These are phyloP conservation scores for Pantherophis alleghaniensis DNA, from an alignment of 2,797 vertebrate genomes.

Conservation along the genomic window DNA sequence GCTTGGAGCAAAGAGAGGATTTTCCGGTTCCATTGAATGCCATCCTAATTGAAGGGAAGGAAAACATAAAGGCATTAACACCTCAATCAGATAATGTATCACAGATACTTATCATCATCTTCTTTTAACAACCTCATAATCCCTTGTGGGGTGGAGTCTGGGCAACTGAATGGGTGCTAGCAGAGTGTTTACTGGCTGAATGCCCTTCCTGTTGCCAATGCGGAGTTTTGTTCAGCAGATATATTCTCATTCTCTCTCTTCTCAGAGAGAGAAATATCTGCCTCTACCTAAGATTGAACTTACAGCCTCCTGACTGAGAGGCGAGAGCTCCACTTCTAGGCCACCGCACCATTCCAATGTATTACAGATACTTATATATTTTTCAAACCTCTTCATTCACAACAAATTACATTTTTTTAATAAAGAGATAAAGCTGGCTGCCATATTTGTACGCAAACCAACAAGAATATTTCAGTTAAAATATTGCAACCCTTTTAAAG, in stretches of 20 bases:
- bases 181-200: too few species aligned
- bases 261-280: too few species aligned
- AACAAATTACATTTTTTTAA: not conserved
- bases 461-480: not conserved
- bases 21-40: slow-evolving; percentile 78
- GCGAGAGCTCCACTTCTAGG: too few species aligned
- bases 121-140: too few species aligned
- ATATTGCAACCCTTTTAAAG: not conserved
- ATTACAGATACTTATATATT: not conserved
- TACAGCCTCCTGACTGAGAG: too few species aligned
- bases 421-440: not conserved
- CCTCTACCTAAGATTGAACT: too few species aligned
- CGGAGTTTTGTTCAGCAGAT: too few species aligned
- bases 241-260: too few species aligned
- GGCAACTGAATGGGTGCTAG: too few species aligned
- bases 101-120: not conserved
- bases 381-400: not conserved
- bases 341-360: too few species aligned
- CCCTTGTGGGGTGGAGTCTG: too few species aligned
- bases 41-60: slow-evolving; percentile 77
- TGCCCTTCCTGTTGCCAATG: too few species aligned
- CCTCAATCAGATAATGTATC: not conserved
- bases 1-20: slow-evolving; percentile 83
- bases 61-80: not conserved
- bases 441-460: not conserved